Percentiles rank a stretch among this genome's conserved stretches.
These are phyloP conservation scores for Babyrousa celebensis DNA, from an alignment of 2,797 vertebrate genomes.

Conservation along the genomic window DNA sequence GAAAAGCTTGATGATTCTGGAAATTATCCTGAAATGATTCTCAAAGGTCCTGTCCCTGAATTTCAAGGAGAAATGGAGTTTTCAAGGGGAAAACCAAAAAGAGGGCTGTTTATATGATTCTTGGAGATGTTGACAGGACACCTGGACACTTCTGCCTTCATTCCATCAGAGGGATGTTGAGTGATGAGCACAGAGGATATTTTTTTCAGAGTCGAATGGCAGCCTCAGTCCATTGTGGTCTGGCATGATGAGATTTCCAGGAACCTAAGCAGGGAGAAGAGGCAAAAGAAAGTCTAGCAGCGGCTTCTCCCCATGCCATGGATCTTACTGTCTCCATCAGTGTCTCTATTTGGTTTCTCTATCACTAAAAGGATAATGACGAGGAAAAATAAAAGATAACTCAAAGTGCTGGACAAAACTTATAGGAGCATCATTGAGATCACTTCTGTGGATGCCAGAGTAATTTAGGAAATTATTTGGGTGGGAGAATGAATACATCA, in stretches of 20 bases:
- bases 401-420: neutral
- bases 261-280: neutral
- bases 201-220: neutral
- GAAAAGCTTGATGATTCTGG: neutral
- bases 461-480: neutral
- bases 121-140: neutral
- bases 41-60: neutral
- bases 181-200: neutral
- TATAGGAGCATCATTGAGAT: neutral
- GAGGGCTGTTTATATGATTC: neutral
- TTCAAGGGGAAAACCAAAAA: neutral
- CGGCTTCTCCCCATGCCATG: neutral
- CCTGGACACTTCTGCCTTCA: neutral
- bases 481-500: neutral
- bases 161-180: neutral
- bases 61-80: constrained; percentile 46
- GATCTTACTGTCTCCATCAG: neutral
- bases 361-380: neutral
- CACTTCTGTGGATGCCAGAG: neutral
- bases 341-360: no score
- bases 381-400: neutral
- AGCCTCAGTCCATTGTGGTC: neutral
- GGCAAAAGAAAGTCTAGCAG: neutral
- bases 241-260: neutral
- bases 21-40: neutral